Base-by-base conservation (phyloP, 2,113 vertebrate genomes). In the Oenanthe melanoleuca region DNA sequence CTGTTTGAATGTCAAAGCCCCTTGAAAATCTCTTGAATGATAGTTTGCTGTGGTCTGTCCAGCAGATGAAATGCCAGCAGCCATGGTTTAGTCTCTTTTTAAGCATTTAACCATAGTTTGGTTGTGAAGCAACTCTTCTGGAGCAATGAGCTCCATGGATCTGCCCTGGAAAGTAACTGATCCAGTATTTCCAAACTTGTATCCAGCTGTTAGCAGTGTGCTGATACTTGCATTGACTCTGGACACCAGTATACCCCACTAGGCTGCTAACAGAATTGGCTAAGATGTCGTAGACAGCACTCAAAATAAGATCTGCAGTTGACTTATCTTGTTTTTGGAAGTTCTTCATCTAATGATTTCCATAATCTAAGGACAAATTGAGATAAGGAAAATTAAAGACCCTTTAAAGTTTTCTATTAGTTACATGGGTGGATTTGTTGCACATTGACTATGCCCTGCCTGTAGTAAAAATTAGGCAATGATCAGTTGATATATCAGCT, bases 201-300 rank as follows among this genome's bases (percentile, higher is more conserved):
- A 20, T 45, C 20, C 44, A 38, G 0, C 52, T 78, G 40, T 74
- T 61, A 25, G 2, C 21, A 42, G 0, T 0, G 1, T 55, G 38
- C 60, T 53, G 31, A 9, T 86, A 15, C 33, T 63, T 86, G n/a
- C 7, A 17, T 22, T 66, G 65, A 25, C 13, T 8, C 5, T 31
- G 64, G 64, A 25, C 44, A n/a, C 22, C 34, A 12, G 8, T 7
- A 1, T 49, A 24, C 12, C 17, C 10, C 67, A 9, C 19, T n/a
- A 1, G 25, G 8, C 25, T 93, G 38, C 26, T 42, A 10, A 33
- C 11, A 33, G 49, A 45, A 82, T 20, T 73, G 55, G 14, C 17
- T 57, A 21, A 44, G 29, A 13, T 79, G 23, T 40, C 82, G 28
- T 1, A 49, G 60, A 25, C 19, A 52, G 28, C 33, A 20, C 16